Evolutionary conservation across 2,888 invertebrate species (phyloP).

Genomic region (Drosophila subsilvestris): DNA sequence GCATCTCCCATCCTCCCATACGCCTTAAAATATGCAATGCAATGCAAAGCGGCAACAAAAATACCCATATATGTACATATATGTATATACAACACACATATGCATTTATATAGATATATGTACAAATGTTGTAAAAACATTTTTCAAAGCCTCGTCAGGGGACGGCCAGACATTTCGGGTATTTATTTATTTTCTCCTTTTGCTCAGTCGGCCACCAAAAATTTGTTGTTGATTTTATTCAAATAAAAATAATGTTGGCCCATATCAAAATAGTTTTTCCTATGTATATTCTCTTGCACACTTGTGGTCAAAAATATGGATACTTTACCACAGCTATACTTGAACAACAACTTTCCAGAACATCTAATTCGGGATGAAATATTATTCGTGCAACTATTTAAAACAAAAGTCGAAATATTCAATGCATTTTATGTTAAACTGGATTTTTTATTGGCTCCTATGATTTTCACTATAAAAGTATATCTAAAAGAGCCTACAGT

Average conservation of each 20-base stretch:
- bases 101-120: slow-evolving; percentile 6
- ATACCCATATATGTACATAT: slow-evolving; percentile 16
- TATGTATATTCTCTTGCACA: slow-evolving; percentile 25
- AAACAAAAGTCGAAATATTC: background rate
- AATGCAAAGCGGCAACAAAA: slow-evolving; percentile 23
- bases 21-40: slow-evolving; percentile 69
- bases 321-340: background rate
- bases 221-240: slow-evolving; percentile 60
- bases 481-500: background rate
- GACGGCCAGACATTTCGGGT: slow-evolving; percentile 36
- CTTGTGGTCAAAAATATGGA: slow-evolving; percentile 23
- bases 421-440: no score
- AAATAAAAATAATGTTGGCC: slow-evolving; percentile 54
- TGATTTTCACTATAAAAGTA: background rate
- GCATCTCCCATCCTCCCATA: slow-evolving; percentile 11
- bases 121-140: slow-evolving; percentile 72
- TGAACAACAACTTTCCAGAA: no score
- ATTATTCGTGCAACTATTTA: no score
- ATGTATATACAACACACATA: slow-evolving; percentile 1
- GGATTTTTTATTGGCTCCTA: no score
- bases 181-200: slow-evolving; percentile 43
- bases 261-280: slow-evolving; percentile 50
- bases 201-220: slow-evolving; percentile 12
- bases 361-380: no score
- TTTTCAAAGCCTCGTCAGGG: slow-evolving; percentile 56